Base-by-base conservation (phyloP, 2,888 invertebrate species). In the Cephalotes varians region DNA sequence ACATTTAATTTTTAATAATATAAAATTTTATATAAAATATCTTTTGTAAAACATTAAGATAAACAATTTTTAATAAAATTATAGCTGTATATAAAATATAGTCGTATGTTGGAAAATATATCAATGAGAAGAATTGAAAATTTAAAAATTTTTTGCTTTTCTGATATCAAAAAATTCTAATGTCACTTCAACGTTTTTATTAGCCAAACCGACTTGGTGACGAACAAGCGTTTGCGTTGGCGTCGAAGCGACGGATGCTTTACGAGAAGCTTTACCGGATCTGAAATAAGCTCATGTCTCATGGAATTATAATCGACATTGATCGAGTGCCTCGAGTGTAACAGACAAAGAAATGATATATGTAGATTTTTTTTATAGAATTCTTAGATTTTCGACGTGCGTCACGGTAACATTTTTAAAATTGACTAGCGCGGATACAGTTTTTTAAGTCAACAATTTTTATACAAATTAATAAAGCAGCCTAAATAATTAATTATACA, bases 201-300 rank as follows among this genome's bases (percentile, higher is more conserved):
- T 64, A 76, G 37, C 40, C 15, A n/a, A 12, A 18, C 5, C 9
- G 54, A 40, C 28, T 67, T 67, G 21, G 15, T 56, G 51, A 56
- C 31, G 49, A 28, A 67, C 44, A 44, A 58, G 82, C 51, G 56
- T 74, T 73, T 72, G 51, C 67, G 58, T 82, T 77, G 77, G 69
- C 79, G 21, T 67, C n/a, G 47, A 44, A 25, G 15, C 62, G 60
- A 77, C 40, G 89, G 87, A 90, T 87, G 86, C 72, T 81, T 77
- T 83, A 73, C 87, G 90, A 91, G 89, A 86, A 90, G 89, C n/a
- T n/a, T n/a, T n/a, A 87, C 86, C 91, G 83, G 73, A 86, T 82
- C 90, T 88, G 87, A 91, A 91, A 91, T 91, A 91, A 90, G 85
- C 65, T 74, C 69, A 73, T 18, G 40, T 60, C 62, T 81, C 47